A percentile compares a stretch with the other conserved stretches of the same genome.
Evolutionary conservation across 2,797 vertebrate genomes (phyloP).

Genomic region (Xenops minutus): DNA sequence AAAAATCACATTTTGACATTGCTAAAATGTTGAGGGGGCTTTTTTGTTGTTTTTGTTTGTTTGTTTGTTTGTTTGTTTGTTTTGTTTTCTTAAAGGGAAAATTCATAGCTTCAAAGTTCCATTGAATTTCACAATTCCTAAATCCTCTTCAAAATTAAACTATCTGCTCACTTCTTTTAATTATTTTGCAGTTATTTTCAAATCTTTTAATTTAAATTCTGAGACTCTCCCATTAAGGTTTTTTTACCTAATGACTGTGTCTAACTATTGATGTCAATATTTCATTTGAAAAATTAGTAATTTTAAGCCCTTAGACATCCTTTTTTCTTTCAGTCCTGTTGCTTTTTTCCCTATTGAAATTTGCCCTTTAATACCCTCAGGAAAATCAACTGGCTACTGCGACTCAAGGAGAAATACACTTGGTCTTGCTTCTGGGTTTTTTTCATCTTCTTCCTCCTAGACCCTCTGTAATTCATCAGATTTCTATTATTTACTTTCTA

Average conservation of each 20-base stretch:
- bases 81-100: neutral
- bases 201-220: neutral
- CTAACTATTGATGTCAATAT: neutral
- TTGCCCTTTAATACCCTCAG: neutral
- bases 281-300: neutral
- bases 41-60: neutral
- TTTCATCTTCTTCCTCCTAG: neutral
- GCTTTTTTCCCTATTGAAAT: neutral
- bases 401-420: neutral
- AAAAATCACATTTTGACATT: neutral
- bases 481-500: neutral
- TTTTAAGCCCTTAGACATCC: neutral
- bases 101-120: neutral
- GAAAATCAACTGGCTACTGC: neutral
- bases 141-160: neutral
- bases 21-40: rapidly evolving
- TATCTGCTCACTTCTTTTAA: neutral
- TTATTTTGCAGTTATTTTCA: neutral
- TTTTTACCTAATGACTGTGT: neutral
- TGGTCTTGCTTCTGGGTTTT: neutral
- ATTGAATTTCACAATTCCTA: neutral
- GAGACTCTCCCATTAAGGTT: neutral
- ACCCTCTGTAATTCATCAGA: rapidly evolving
- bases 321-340: neutral
- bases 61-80: too few species aligned